These are phyloP conservation scores for Oopsacas minuta DNA, from an alignment of 37 sponge, comb jelly and placozoan species.

Conservation along the genomic window DNA sequence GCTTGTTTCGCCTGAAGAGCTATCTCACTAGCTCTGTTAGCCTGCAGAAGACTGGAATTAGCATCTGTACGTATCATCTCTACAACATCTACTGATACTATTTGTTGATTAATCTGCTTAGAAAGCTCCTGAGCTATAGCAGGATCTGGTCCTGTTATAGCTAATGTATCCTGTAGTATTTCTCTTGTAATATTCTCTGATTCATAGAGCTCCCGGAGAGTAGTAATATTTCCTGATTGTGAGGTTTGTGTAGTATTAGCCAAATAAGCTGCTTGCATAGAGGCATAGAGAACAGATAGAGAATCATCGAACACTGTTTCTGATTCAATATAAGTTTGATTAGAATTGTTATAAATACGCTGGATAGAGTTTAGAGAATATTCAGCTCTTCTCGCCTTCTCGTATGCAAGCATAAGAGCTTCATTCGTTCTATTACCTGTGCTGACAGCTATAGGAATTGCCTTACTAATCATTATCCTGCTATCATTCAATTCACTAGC, in stretches of 20 bases:
- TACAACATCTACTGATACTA: not conserved
- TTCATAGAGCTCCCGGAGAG: not conserved
- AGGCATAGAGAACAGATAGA: not conserved
- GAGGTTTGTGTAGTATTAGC: not conserved
- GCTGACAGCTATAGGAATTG: not conserved
- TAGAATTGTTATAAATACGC: not conserved
- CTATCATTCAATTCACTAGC: not conserved
- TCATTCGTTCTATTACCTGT: not conserved
- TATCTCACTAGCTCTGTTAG: not conserved
- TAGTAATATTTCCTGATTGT: not conserved
- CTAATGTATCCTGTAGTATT: not conserved
- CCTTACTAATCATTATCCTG: not conserved
- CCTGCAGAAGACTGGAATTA: not conserved
- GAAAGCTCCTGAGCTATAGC: not conserved
- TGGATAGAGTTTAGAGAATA: not conserved
- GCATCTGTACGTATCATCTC: not conserved
- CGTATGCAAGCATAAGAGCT: not conserved
- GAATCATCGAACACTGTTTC: not conserved
- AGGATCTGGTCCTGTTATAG: not conserved
- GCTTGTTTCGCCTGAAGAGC: not conserved
- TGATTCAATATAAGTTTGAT: not conserved
- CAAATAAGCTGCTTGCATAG: not conserved
- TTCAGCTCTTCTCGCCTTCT: not conserved
- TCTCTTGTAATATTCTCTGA: not conserved
- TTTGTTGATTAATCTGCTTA: not conserved